Conservation (phyloP, 2,888 invertebrate genomes). For the Thereva nobilitata region DNA sequence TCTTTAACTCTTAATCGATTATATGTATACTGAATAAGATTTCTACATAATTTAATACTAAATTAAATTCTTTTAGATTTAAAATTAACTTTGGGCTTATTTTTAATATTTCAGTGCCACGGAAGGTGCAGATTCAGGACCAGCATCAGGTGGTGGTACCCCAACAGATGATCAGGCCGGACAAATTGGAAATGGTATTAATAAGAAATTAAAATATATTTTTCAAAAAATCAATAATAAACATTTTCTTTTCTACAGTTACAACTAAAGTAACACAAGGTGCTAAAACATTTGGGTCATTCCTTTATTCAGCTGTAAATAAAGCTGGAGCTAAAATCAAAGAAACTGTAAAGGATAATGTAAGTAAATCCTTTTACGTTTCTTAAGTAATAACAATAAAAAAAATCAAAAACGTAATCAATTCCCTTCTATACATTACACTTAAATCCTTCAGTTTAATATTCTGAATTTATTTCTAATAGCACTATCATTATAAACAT, state of each 20-base stretch:
- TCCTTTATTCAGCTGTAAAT: conserved; percentile 93
- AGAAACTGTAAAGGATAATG: conserved; percentile 95
- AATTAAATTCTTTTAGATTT: too few relatives aligned
- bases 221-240: conserved; percentile 48
- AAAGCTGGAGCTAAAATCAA: conserved; percentile 96
- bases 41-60: too few relatives aligned
- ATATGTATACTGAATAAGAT: too few relatives aligned
- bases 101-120: conserved; percentile 70
- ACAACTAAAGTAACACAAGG: conserved; percentile 88
- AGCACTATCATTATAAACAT: too few relatives aligned
- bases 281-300: conserved; percentile 88
- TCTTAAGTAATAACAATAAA: too few relatives aligned
- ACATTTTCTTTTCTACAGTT: conserved; percentile 60
- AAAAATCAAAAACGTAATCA: too few relatives aligned
- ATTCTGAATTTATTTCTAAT: too few relatives aligned
- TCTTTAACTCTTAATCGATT: too few relatives aligned
- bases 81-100: conserved; percentile 4
- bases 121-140: conserved; percentile 87
- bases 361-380: conserved; percentile 61
- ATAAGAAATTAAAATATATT: conserved; percentile 52
- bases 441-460: too few relatives aligned
- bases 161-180: conserved; percentile 80
- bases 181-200: conserved; percentile 73
- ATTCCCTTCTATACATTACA: too few relatives aligned
- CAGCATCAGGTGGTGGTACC: conserved; percentile 75